A percentile compares a stretch with the other conserved stretches of the same genome.
Conservation (phyloP, 2,113 vertebrate genomes). For the Piaya cayana region DNA sequence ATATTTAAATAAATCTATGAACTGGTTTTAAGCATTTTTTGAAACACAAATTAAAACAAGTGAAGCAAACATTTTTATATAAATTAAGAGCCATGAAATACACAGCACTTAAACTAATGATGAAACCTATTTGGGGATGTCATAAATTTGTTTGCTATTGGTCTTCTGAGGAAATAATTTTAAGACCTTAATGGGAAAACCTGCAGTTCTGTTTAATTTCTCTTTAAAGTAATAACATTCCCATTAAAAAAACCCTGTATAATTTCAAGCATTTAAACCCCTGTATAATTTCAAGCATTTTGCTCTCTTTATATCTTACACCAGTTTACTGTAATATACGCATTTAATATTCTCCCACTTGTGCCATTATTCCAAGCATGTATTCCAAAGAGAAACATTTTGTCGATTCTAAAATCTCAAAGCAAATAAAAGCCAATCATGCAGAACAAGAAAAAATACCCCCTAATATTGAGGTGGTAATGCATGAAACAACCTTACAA, state of each 20-base stretch:
- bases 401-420: not conserved
- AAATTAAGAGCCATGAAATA: not conserved
- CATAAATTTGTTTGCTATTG: too few relatives aligned
- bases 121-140: too few relatives aligned
- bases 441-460: not conserved
- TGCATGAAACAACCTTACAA: not conserved
- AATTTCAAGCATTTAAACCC: not conserved
- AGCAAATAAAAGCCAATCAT: not conserved
- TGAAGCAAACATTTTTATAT: not conserved
- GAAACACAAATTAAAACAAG: not conserved
- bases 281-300: not conserved
- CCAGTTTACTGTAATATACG: not conserved
- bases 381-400: not conserved
- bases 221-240: not conserved
- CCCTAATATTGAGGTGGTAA: not conserved
- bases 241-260: not conserved
- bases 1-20: not conserved
- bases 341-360: not conserved
- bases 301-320: not conserved
- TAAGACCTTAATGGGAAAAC: too few relatives aligned
- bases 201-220: not conserved
- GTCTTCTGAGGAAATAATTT: too few relatives aligned
- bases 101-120: not conserved
- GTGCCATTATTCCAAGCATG: not conserved
- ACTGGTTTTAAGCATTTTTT: not conserved